phyloP scores from a whole-genome alignment of 2,888 invertebrate genomes.

The Microchrysa polita region DNA sequence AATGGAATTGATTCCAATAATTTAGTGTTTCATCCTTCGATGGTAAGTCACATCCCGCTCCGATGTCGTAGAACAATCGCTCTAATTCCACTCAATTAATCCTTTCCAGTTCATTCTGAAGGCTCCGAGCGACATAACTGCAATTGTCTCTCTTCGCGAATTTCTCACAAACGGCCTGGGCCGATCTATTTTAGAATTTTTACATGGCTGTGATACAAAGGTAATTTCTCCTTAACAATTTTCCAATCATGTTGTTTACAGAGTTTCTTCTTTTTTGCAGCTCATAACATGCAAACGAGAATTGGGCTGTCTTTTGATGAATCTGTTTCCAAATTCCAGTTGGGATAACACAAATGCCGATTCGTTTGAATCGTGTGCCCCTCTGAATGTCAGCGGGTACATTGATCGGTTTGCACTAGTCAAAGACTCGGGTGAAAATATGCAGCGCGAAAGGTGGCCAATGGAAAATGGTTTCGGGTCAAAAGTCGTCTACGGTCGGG shows the following conservation, averaged over 20 bases:
- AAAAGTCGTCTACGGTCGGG: background rate
- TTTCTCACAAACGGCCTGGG: slow-evolving; percentile 62
- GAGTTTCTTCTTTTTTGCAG: slow-evolving; percentile 52
- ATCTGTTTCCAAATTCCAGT: slow-evolving; percentile 62
- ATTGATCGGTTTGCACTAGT: background rate
- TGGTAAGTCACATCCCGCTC: background rate
- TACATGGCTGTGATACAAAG: slow-evolving; percentile 59
- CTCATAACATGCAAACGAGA: slow-evolving; percentile 60
- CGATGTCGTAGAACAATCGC: too few species aligned
- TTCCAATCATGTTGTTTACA: background rate
- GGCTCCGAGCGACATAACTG: slow-evolving; percentile 61
- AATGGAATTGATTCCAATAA: background rate
- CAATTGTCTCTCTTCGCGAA: slow-evolving; percentile 61
- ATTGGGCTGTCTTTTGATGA: slow-evolving; percentile 60
- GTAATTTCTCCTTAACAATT: slow-evolving; percentile 52
- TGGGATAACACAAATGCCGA: slow-evolving; percentile 57
- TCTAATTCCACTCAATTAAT: slow-evolving; percentile 14
- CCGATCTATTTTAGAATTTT: slow-evolving; percentile 59
- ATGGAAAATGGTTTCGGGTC: background rate
- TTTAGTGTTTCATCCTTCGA: slow-evolving; percentile 12
- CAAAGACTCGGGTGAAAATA: background rate
- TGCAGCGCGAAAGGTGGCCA: background rate
- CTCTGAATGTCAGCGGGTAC: slow-evolving; percentile 18
- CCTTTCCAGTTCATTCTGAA: slow-evolving; percentile 58
- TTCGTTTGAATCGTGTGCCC: slow-evolving; percentile 19